Percentiles rank a stretch among this genome's conserved stretches.
phyloP scores from a whole-genome alignment of 2,888 invertebrate genomes.

The Eristalis pertinax region DNA sequence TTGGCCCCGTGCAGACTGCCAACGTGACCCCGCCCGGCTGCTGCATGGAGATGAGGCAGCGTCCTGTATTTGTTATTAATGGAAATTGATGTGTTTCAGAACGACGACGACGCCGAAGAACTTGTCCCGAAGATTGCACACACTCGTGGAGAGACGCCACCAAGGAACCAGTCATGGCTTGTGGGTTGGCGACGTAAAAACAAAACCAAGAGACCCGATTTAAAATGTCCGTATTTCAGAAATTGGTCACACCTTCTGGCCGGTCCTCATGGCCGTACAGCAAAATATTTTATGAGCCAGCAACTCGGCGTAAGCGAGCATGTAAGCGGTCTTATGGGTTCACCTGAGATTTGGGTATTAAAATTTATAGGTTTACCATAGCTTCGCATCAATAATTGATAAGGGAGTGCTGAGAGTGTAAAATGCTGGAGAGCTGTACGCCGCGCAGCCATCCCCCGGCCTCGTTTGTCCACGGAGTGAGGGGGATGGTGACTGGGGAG shows the following conservation, averaged over 20 bases:
- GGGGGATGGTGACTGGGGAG: neutral
- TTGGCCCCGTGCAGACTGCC: neutral
- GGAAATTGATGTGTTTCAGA: constrained; percentile 30
- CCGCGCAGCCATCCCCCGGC: neutral
- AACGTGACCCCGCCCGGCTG: neutral
- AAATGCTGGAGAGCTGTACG: neutral
- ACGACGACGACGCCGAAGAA: neutral
- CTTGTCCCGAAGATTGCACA: constrained; percentile 6
- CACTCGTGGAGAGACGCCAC: neutral
- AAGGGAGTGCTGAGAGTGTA: neutral
- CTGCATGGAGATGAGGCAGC: constrained; percentile 5
- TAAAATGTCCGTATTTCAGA: constrained; percentile 14
- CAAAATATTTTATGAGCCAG: constrained; percentile 39
- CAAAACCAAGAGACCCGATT: constrained; percentile 16
- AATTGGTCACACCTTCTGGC: constrained; percentile 24
- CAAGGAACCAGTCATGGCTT: neutral
- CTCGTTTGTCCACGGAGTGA: neutral
- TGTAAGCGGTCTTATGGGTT: constrained; percentile 2
- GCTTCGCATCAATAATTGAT: constrained; percentile 15
- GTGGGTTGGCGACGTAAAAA: neutral
- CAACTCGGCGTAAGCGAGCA: neutral
- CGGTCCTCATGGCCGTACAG: neutral
- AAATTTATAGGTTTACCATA: constrained; percentile 25
- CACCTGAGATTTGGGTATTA: constrained; percentile 25
- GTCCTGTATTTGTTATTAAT: constrained; percentile 36